A percentile compares a stretch with the other conserved stretches of the same genome.
phyloP scores from a whole-genome alignment of 2,888 invertebrate species.

The Lasioglossum calceatum region DNA sequence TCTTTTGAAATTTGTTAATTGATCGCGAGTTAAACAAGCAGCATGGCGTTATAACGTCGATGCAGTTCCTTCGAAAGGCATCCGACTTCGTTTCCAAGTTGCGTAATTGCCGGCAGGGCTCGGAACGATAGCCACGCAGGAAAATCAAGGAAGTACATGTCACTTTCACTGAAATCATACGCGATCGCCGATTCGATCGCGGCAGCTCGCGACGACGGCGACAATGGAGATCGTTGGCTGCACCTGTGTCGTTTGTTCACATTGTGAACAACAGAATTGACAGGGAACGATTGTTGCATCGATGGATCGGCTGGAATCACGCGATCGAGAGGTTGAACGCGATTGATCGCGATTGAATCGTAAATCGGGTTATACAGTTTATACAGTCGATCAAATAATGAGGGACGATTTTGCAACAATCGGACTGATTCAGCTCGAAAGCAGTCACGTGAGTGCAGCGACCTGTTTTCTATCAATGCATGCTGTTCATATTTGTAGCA shows the following conservation, averaged over 20 bases:
- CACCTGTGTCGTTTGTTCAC: slow-evolving; percentile 45
- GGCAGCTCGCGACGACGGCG: slow-evolving; percentile 15
- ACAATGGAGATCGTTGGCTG: slow-evolving; percentile 32
- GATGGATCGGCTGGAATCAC: slow-evolving; percentile 21
- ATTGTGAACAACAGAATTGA: slow-evolving; percentile 12
- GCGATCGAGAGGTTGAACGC: slow-evolving; percentile 10
- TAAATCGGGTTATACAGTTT: slow-evolving; percentile 4
- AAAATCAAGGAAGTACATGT: slow-evolving; percentile 74
- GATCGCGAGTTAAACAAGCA: neutral
- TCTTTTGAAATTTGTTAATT: too few species aligned
- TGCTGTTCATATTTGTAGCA: neutral
- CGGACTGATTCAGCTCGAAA: slow-evolving; percentile 19
- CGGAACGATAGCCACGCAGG: slow-evolving; percentile 47
- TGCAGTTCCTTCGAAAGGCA: slow-evolving; percentile 30
- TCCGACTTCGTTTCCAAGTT: slow-evolving; percentile 66
- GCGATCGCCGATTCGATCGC: slow-evolving; percentile 41
- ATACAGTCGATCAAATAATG: slow-evolving; percentile 23
- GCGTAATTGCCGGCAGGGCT: slow-evolving; percentile 68
- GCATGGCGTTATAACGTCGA: neutral
- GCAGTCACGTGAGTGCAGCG: slow-evolving; percentile 48
- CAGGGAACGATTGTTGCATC: slow-evolving; percentile 43
- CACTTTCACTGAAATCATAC: slow-evolving; percentile 77
- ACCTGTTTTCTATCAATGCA: slow-evolving; percentile 40
- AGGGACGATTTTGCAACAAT: slow-evolving; percentile 36
- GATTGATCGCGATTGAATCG: slow-evolving; percentile 2